These are phyloP conservation scores for Stichopus chloronotus DNA, from an alignment of 35 echinoderm and acorn worm species.

Conservation along the genomic window DNA sequence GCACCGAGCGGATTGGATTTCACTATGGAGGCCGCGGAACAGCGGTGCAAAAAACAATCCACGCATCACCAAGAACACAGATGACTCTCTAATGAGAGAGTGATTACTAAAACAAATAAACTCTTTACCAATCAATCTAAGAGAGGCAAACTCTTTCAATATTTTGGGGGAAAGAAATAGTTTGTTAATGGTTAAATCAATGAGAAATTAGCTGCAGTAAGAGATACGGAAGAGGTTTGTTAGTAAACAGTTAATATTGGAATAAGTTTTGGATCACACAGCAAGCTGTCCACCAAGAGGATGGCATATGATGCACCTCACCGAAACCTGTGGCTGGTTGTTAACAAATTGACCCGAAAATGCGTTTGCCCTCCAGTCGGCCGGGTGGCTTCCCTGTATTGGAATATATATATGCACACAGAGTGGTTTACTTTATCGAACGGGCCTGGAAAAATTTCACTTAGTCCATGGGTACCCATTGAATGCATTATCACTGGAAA, in stretches of 20 bases:
- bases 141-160: no score
- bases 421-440: no score
- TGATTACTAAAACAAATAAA: no score
- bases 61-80: no score
- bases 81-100: no score
- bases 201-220: not conserved
- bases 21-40: no score
- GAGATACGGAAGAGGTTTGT: not conserved
- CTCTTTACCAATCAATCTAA: no score
- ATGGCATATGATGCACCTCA: not conserved
- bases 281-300: not conserved
- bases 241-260: not conserved
- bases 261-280: not conserved
- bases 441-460: no score
- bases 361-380: conserved; percentile 46
- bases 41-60: no score
- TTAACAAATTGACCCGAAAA: conserved; percentile 41
- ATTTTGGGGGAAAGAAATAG: not conserved
- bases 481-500: no score
- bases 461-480: no score
- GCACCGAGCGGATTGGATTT: no score
- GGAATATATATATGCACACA: conserved; percentile 16
- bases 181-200: not conserved
- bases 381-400: conserved; percentile 32
- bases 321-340: conserved; percentile 15